These are phyloP conservation scores for Crossoptilon crossoptilon DNA, from an alignment of 2,797 vertebrate genomes.

Conservation along the genomic window DNA sequence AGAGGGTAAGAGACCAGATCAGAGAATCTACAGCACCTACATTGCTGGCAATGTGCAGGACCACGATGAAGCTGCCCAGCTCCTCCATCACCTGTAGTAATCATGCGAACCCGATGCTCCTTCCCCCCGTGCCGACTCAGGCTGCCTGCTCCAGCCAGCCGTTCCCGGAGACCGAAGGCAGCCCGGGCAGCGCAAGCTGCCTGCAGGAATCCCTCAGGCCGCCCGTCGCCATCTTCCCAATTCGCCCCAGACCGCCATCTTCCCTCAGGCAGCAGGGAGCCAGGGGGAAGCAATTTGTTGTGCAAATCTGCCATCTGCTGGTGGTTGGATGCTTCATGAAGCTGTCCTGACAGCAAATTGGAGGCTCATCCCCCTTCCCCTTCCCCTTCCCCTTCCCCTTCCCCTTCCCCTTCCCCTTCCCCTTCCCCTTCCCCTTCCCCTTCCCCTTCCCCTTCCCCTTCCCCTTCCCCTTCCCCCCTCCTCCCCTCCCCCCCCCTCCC, in stretches of 20 bases:
- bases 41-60: rapidly evolving
- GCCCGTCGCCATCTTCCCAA: background rate
- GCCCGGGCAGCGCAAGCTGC: background rate
- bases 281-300: rapidly evolving
- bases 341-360: background rate
- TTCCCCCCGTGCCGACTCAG: too few relatives aligned
- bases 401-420: too few relatives aligned
- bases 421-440: too few relatives aligned
- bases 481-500: too few relatives aligned
- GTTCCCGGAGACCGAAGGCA: rapidly evolving
- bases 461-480: rapidly evolving
- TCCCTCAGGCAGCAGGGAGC: background rate
- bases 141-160: too few relatives aligned
- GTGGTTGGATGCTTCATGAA: background rate
- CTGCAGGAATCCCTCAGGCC: rapidly evolving
- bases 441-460: too few relatives aligned
- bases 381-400: rapidly evolving
- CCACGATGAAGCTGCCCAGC: background rate
- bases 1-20: rapidly evolving
- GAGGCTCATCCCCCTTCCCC: too few relatives aligned
- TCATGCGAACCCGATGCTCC: background rate
- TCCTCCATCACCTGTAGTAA: background rate
- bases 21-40: rapidly evolving
- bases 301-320: conserved; percentile 42
- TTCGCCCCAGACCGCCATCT: background rate